A percentile compares a stretch with the other conserved stretches of the same genome.
Conservation (phyloP, 2,113 vertebrate species). For the Carassius carassius region DNA sequence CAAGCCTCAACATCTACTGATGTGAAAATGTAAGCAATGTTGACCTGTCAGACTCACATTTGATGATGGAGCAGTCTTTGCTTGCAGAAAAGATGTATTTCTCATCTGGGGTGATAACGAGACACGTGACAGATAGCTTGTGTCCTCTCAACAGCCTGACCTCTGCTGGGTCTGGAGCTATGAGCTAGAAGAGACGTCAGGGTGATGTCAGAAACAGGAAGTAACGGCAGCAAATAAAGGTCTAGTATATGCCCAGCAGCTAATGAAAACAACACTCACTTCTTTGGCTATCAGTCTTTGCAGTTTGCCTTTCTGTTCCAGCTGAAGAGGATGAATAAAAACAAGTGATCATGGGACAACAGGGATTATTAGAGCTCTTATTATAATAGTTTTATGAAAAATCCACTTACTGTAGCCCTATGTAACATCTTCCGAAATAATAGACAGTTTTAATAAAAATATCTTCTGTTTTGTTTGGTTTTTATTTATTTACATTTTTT, state of each 20-base stretch:
- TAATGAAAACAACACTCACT: conserved; percentile 72
- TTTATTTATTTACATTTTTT: conserved; percentile 5
- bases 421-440: background rate
- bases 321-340: conserved; percentile 66
- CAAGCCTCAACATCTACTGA: too few species aligned
- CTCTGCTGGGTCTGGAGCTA: conserved; percentile 77
- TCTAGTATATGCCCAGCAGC: background rate
- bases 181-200: conserved; percentile 71
- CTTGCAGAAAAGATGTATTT: conserved; percentile 86
- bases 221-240: background rate
- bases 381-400: background rate
- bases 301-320: conserved; percentile 91
- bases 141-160: conserved; percentile 87
- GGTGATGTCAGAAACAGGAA: background rate
- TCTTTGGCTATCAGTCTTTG: conserved; percentile 87
- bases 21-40: too few species aligned
- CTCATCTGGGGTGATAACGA: conserved; percentile 88
- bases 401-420: background rate
- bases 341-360: background rate
- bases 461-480: background rate
- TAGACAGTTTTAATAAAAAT: too few species aligned
- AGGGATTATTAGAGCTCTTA: too few species aligned
- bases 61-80: conserved; percentile 94
- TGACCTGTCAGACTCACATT: conserved; percentile 79
- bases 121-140: conserved; percentile 89